Evolutionary conservation across 2,797 vertebrate species (phyloP).

Genomic region (Vireo griseus): DNA sequence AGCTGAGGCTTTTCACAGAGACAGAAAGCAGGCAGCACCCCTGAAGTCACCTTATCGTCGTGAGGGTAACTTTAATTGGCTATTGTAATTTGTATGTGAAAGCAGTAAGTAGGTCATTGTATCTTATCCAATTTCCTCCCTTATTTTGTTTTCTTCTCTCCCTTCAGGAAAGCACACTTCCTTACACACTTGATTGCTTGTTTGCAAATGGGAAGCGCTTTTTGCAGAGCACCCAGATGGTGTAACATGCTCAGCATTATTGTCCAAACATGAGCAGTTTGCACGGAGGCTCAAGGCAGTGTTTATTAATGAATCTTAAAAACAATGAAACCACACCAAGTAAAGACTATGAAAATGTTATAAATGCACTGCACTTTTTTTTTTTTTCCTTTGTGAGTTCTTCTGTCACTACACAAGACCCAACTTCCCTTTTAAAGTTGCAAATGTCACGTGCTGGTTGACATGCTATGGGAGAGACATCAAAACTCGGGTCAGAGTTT

Average conservation of each 20-base stretch:
- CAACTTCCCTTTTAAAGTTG: neutral
- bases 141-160: neutral
- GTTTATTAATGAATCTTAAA: neutral
- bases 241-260: neutral
- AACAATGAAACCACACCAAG: neutral
- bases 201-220: neutral
- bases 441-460: neutral
- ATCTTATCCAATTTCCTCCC: neutral
- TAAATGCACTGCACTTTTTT: fast-evolving
- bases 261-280: neutral
- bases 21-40: neutral
- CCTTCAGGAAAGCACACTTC: neutral
- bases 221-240: neutral
- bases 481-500: neutral
- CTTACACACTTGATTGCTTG: slow-evolving; percentile 3
- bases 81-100: neutral
- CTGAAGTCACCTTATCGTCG: neutral
- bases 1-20: neutral
- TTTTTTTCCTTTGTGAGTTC: fast-evolving
- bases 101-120: neutral
- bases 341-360: neutral
- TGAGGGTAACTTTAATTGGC: neutral
- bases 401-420: neutral
- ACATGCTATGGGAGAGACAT: neutral
- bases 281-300: neutral